Percentiles rank a stretch among this genome's conserved stretches.
phyloP scores from a whole-genome alignment of 2,888 invertebrate genomes.

The Latheticus oryzae region DNA sequence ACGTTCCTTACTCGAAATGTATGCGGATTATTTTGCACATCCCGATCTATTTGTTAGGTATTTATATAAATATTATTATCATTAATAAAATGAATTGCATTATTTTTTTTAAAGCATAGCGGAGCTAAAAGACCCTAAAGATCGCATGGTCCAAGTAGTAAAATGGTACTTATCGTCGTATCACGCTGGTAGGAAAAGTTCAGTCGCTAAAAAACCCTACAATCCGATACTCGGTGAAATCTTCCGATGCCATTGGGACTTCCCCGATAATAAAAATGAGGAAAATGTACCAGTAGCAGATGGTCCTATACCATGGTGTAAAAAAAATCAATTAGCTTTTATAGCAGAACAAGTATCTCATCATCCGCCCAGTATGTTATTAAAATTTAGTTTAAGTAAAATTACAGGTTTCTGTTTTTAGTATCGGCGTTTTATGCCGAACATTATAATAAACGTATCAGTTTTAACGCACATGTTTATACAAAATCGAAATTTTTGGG shows the following conservation, averaged over 20 bases:
- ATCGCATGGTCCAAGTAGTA: conserved; percentile 93
- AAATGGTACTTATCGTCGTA: conserved; percentile 98
- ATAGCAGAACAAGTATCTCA: conserved; percentile 99
- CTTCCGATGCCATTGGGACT: conserved; percentile 90
- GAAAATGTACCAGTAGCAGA: conserved; percentile 73
- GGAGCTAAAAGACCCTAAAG: conserved; percentile 85
- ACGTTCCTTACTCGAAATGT: conserved; percentile 98
- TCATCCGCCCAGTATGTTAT: conserved; percentile 88
- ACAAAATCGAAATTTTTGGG: conserved; percentile 99
- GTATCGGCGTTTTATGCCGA: conserved; percentile 99
- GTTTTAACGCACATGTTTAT: conserved; percentile 96
- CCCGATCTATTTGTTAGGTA: conserved; percentile 95
- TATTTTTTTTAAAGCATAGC: conserved; percentile 77
- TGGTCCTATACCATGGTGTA: conserved; percentile 94
- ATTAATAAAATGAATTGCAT: too few species aligned
- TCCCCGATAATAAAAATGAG: conserved; percentile 61
- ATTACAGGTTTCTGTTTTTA: conserved; percentile 59
- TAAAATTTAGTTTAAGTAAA: too few species aligned
- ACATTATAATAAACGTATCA: conserved; percentile 89
- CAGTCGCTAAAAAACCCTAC: conserved; percentile 98
- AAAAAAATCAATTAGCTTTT: conserved; percentile 88
- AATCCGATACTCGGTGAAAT: conserved; percentile 98
- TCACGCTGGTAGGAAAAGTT: conserved; percentile 97
- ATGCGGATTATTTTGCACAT: conserved; percentile 99
- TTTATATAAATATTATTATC: too few species aligned